A percentile compares a stretch with the other conserved stretches of the same genome.
Evolutionary conservation across 37 sponge, comb jelly and placozoan genomes (phyloP).

Genomic region (Axinella damicornis): DNA sequence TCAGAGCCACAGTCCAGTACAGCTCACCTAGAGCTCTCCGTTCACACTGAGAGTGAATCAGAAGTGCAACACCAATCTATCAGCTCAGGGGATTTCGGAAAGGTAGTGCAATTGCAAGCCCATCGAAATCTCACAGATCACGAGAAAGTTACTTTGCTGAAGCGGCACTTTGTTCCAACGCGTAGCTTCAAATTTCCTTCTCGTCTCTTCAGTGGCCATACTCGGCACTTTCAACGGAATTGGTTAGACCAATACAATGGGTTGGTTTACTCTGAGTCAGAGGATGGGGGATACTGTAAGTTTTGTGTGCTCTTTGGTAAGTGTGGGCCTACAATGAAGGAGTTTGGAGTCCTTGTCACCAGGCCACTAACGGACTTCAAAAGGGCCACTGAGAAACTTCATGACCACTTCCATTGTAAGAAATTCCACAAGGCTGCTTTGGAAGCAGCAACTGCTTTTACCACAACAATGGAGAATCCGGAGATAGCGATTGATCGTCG

Average conservation of each 20-base stretch:
- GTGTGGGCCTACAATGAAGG: neutral
- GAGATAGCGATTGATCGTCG: constrained; percentile 41
- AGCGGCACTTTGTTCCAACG: constrained; percentile 52
- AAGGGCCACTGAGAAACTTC: constrained; percentile 26
- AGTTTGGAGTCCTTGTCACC: constrained; percentile 44
- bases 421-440: constrained; percentile 62
- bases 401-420: constrained; percentile 21
- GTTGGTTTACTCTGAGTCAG: constrained; percentile 31
- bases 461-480: constrained; percentile 23
- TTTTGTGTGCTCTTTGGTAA: constrained; percentile 63
- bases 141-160: constrained; percentile 33
- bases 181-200: constrained; percentile 43
- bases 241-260: constrained; percentile 49
- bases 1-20: too few species aligned
- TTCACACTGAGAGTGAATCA: neutral
- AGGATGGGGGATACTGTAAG: constrained; percentile 73
- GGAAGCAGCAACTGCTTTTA: constrained; percentile 25
- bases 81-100: constrained; percentile 66
- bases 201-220: neutral
- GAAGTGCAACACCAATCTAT: constrained; percentile 33
- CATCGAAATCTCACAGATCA: constrained; percentile 47
- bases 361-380: constrained; percentile 50
- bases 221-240: constrained; percentile 54
- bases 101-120: constrained; percentile 45
- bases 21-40: too few species aligned